Evolutionary conservation across 2,113 vertebrate genomes (phyloP), one percentile per base, ranked within the genome.

Genomic region (Lampris megalopsis): DNA sequence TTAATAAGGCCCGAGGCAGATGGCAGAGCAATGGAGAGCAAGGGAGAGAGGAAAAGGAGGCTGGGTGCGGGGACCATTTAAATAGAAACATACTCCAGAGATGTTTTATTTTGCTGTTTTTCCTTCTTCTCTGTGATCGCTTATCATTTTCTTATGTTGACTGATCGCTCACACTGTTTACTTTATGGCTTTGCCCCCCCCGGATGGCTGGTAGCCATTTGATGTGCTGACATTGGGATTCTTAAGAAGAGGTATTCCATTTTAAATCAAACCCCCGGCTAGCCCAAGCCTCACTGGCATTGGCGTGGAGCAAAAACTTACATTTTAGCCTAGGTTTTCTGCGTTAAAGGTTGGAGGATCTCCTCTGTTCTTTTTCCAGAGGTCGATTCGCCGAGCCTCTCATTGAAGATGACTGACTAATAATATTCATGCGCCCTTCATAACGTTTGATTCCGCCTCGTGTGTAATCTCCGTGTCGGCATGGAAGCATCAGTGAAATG

Each of bases 1-100:
- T 89, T 86, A 80, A 80, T 68, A 61, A 80, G 82, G 84, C 85
- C 87, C 81, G 59, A 3, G 52, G 92, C 87, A 79, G 73, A 63
- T 59, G 67, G 74, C 78, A 64, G 69, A 73, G 85, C 35, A 24
- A 71, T 35, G 74, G 79, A 64, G 69, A 73, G 85, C 35, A 24
- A 71, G 37, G 71, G 65, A 47, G 62, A 59, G 60, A 63, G 56
- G 77, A 53, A 59, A 37, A 79, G 45, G 43, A 63, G 47, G 79
- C 67, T 24, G 43, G 63, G 43, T 77, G 9, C 48, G 73, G 68
- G 54, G 40, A 38, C 24, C 24, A 24, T 77, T 79, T 75, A 85
- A 85, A 86, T 77, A 79, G 62, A 92, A 86, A 69, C 79, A 69
- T 71, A 68, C 71, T 37, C 61, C 48, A 60, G 50, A 66, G 54